Evolutionary conservation across 2,797 vertebrate genomes (phyloP).

Genomic region (Melanotaenia maccullochi): DNA sequence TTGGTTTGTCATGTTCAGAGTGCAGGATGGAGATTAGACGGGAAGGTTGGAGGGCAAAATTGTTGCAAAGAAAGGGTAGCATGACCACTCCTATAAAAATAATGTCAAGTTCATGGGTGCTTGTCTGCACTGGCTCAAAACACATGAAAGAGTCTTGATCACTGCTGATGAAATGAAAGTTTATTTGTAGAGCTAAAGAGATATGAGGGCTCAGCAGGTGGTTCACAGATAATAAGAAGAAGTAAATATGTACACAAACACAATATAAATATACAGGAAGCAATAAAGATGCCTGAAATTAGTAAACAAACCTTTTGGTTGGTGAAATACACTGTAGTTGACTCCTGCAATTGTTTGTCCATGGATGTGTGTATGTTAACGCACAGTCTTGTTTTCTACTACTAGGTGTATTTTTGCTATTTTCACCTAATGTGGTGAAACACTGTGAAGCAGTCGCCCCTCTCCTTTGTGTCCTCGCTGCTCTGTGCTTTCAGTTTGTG

Average conservation of each 20-base stretch:
- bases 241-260: slow-evolving; percentile 12
- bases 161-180: slow-evolving; percentile 41
- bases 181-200: slow-evolving; percentile 18
- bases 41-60: background rate
- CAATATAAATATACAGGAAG: slow-evolving; percentile 24
- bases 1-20: slow-evolving; percentile 28
- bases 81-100: slow-evolving; percentile 2
- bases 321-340: slow-evolving; percentile 10
- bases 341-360: slow-evolving; percentile 22
- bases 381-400: background rate
- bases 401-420: slow-evolving; percentile 21
- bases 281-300: slow-evolving; percentile 31
- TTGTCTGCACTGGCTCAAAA: slow-evolving; percentile 19
- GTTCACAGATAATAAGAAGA: slow-evolving; percentile 24
- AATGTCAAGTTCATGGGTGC: background rate
- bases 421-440: slow-evolving; percentile 9
- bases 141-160: slow-evolving; percentile 29
- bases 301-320: slow-evolving; percentile 15
- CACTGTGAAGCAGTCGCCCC: slow-evolving; percentile 45
- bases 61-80: background rate
- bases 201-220: slow-evolving; percentile 25
- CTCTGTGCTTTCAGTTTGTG: slow-evolving; percentile 63
- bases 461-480: slow-evolving; percentile 73
- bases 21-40: slow-evolving; percentile 5
- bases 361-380: slow-evolving; percentile 24